Evolutionary conservation across 2,113 vertebrate species (phyloP).

Genomic region (Pogonocichla stellata): DNA sequence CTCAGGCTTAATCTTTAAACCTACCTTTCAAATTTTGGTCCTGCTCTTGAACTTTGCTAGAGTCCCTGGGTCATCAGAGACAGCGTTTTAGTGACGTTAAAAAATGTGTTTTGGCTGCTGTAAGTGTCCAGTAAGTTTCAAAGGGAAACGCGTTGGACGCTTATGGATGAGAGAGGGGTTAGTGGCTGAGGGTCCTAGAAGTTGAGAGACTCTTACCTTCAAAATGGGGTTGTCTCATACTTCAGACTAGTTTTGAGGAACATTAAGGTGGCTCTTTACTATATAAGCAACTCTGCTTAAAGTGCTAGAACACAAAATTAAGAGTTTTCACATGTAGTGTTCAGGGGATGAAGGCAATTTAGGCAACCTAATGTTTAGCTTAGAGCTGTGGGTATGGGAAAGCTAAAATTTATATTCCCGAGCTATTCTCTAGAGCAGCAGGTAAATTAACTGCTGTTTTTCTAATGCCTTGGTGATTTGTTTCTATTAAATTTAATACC

Average conservation of each 20-base stretch:
- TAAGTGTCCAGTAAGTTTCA: background rate
- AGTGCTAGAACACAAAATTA: background rate
- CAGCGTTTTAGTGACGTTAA: background rate
- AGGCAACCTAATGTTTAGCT: background rate
- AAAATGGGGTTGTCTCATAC: background rate
- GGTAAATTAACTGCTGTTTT: background rate
- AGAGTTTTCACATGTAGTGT: background rate
- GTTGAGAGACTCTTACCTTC: background rate
- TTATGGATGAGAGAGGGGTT: background rate
- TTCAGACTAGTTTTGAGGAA: background rate
- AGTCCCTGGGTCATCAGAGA: background rate
- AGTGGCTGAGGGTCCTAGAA: background rate
- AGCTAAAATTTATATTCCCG: background rate
- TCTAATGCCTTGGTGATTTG: background rate
- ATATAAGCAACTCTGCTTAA: background rate
- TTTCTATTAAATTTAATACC: background rate
- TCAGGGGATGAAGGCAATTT: background rate
- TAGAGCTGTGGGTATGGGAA: background rate
- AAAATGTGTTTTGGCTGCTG: background rate
- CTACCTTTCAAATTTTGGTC: background rate
- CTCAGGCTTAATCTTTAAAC: background rate
- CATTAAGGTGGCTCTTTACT: background rate
- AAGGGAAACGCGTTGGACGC: rapidly evolving
- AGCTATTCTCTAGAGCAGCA: background rate
- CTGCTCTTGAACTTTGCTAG: background rate